A percentile compares a stretch with the other conserved stretches of the same genome.
These are phyloP conservation scores for Heterodera schachtii DNA, from an alignment of 1,140 invertebrate species.

Conservation along the genomic window DNA sequence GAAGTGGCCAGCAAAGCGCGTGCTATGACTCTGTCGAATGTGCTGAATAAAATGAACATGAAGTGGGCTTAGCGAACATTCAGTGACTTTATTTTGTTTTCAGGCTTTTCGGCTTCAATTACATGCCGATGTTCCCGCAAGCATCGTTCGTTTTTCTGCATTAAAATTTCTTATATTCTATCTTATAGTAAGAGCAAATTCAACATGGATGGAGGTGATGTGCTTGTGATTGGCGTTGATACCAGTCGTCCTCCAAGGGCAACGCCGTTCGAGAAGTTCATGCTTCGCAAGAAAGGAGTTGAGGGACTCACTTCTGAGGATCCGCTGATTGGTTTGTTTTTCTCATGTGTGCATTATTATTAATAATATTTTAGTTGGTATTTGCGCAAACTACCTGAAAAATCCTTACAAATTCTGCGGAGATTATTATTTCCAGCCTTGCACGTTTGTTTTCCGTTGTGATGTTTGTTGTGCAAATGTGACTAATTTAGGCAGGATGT, in stretches of 20 bases:
- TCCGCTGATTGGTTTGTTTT: slow-evolving; percentile 27
- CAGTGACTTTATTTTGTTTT: not conserved
- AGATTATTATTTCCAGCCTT: slow-evolving; percentile 35
- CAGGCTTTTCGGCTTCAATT: slow-evolving; percentile 36
- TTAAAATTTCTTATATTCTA: too few species aligned
- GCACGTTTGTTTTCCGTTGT: not conserved
- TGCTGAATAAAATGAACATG: slow-evolving; percentile 42
- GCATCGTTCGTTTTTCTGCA: slow-evolving; percentile 24
- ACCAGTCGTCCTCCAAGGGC: slow-evolving; percentile 29
- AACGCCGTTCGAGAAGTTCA: slow-evolving; percentile 31
- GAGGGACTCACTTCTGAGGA: slow-evolving; percentile 21
- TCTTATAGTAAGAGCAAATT: slow-evolving; percentile 30
- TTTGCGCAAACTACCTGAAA: slow-evolving; percentile 36
- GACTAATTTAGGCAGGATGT: slow-evolving; percentile 16
- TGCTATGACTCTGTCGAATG: slow-evolving; percentile 29
- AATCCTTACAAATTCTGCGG: slow-evolving; percentile 31
- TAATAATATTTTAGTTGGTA: slow-evolving; percentile 12
- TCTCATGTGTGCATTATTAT: not conserved
- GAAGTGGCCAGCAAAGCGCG: slow-evolving; percentile 33
- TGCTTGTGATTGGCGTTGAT: slow-evolving; percentile 38
- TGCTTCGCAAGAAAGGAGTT: slow-evolving; percentile 14
- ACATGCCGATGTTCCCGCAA: slow-evolving; percentile 22
- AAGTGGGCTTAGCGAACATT: slow-evolving; percentile 8
- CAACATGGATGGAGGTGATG: slow-evolving; percentile 25
- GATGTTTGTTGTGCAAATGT: not conserved